Evolutionary conservation across 2,888 invertebrate species (phyloP).

Genomic region (Tridacna crocea): DNA sequence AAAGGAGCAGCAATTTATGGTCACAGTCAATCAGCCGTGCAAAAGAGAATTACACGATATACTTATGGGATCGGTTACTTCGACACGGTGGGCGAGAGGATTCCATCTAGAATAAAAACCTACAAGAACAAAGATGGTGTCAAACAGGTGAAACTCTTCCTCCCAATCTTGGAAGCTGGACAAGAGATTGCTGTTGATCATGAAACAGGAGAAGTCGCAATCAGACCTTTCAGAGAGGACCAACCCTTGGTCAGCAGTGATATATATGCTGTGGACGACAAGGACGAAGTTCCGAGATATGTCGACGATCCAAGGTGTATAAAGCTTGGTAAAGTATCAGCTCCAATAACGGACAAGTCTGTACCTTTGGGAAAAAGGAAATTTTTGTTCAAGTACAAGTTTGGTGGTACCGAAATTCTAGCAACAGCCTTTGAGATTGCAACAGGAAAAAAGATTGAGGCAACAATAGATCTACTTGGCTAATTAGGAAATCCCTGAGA

Average conservation of each 20-base stretch:
- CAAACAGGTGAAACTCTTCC: not conserved
- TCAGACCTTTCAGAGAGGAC: not conserved
- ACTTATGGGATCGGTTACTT: not conserved
- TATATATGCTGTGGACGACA: conserved; percentile 5
- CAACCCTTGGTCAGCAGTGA: not conserved
- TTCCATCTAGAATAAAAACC: not conserved
- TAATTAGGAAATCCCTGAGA: not conserved
- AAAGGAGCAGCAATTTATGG: conserved; percentile 4
- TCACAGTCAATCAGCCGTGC: not conserved
- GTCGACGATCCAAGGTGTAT: not conserved
- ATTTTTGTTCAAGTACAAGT: not conserved
- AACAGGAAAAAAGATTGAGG: not conserved
- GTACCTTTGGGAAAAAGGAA: conserved; percentile 2
- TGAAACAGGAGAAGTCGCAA: not conserved
- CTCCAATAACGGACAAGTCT: not conserved
- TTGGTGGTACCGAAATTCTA: conserved; percentile 20
- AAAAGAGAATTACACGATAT: not conserved
- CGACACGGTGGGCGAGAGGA: not conserved
- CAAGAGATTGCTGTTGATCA: not conserved
- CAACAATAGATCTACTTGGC: conserved; percentile 9
- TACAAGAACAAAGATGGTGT: not conserved
- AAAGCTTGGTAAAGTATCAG: not conserved
- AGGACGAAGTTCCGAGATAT: not conserved
- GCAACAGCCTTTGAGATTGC: not conserved
- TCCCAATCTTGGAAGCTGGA: not conserved